Conservation (phyloP, 1,140 invertebrate genomes). For the Alviniconcha marisindica region DNA sequence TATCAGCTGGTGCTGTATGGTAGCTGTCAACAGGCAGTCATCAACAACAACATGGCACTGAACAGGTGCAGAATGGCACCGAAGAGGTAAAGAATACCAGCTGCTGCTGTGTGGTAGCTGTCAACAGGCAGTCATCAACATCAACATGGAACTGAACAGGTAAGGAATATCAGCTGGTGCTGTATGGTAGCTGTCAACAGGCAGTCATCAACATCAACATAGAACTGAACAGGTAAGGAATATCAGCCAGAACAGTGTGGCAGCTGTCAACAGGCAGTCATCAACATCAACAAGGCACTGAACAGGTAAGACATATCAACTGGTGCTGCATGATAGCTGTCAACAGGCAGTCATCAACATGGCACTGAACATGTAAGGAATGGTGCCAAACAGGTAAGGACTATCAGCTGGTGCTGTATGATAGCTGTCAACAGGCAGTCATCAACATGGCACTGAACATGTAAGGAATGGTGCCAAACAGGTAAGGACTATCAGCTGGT, state of each 20-base stretch:
- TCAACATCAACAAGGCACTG: conserved; percentile 75
- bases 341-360: not conserved
- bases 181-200: not conserved
- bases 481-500: no score
- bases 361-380: no score
- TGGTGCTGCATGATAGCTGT: not conserved
- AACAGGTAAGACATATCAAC: conserved; percentile 71
- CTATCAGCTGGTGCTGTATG: not conserved
- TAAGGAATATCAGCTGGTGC: not conserved
- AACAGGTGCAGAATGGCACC: conserved; percentile 76
- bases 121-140: conserved; percentile 3
- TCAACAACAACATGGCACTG: conserved; percentile 75
- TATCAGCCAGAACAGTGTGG: no score
- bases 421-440: not conserved
- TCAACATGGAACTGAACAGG: not conserved
- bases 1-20: no score
- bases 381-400: not conserved
- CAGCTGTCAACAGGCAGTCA: conserved; percentile 61
- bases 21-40: conserved; percentile 61
- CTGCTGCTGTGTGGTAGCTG: not conserved
- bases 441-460: no score
- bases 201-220: not conserved
- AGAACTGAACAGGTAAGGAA: no score
- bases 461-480: no score
- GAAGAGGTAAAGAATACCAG: conserved; percentile 71